Evolutionary conservation across 2,113 vertebrate genomes (phyloP).

Genomic region (Lamprotornis superbus): DNA sequence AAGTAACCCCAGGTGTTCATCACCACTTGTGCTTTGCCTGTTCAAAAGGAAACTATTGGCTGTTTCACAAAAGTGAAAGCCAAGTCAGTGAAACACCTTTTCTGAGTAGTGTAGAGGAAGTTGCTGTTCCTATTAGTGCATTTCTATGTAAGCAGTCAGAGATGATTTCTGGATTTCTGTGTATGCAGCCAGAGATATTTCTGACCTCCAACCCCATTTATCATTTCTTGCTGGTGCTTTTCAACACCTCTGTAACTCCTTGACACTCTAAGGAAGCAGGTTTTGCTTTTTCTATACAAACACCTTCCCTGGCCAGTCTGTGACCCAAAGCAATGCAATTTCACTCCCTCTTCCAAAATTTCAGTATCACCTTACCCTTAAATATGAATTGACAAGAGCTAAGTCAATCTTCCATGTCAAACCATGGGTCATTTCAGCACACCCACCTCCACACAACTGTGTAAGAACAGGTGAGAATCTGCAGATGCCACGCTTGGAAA

Average conservation of each 20-base stretch:
- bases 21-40: neutral
- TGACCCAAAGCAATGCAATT: neutral
- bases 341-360: neutral
- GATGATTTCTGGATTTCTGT: neutral
- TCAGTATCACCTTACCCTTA: neutral
- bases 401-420: neutral
- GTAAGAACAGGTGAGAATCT: neutral
- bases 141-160: constrained; percentile 10
- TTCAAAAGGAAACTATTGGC: constrained; percentile 1
- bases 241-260: neutral
- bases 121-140: constrained; percentile 16
- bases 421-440: neutral
- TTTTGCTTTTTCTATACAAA: neutral
- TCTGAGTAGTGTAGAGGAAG: constrained; percentile 34
- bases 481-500: neutral
- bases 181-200: neutral
- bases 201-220: neutral
- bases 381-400: neutral
- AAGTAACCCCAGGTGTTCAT: neutral
- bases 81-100: constrained; percentile 15
- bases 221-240: neutral
- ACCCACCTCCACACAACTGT: neutral
- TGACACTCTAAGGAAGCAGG: neutral
- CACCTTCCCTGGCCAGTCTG: neutral
- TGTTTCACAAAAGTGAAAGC: constrained; percentile 36